Conservation (phyloP, 2,113 vertebrate genomes). For the Cyprinodon variegatus region DNA sequence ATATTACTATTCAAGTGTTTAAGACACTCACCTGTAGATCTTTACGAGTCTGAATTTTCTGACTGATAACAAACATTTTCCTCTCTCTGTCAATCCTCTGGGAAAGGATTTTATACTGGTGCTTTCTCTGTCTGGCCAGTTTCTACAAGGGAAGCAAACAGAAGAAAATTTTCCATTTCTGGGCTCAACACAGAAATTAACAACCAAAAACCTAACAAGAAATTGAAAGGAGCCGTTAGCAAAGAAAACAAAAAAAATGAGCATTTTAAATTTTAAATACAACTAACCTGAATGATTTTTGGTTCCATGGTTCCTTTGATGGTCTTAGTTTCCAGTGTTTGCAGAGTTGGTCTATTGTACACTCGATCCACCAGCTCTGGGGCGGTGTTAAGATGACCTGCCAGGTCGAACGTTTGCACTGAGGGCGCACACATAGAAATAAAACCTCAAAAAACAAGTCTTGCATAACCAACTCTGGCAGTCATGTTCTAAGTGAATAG, state of each 20-base stretch:
- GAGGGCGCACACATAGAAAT: slow-evolving; percentile 26
- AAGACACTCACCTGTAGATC: slow-evolving; percentile 86
- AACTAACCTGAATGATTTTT: slow-evolving; percentile 77
- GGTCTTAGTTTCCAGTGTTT: slow-evolving; percentile 82
- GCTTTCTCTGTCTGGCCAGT: slow-evolving; percentile 83
- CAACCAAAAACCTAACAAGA: not conserved
- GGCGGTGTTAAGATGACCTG: slow-evolving; percentile 84
- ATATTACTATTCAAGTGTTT: not conserved
- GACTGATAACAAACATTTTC: slow-evolving; percentile 89
- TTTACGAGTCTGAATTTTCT: slow-evolving; percentile 96
- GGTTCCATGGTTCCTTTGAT: slow-evolving; percentile 81
- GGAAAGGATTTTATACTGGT: slow-evolving; percentile 86
- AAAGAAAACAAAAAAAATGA: not conserved
- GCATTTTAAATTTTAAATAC: not conserved
- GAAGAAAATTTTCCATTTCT: not conserved
- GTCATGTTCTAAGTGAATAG: too few relatives aligned
- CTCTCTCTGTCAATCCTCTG: slow-evolving; percentile 94
- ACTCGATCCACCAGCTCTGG: slow-evolving; percentile 88
- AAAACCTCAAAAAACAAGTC: not conserved
- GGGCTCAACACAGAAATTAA: not conserved
- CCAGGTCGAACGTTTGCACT: slow-evolving; percentile 90
- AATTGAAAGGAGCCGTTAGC: not conserved
- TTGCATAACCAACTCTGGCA: not conserved
- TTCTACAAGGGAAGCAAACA: slow-evolving; percentile 67
- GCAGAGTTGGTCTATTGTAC: slow-evolving; percentile 90